Evolutionary conservation across 2,888 invertebrate species (phyloP).

Genomic region (Agonum fuliginosum): DNA sequence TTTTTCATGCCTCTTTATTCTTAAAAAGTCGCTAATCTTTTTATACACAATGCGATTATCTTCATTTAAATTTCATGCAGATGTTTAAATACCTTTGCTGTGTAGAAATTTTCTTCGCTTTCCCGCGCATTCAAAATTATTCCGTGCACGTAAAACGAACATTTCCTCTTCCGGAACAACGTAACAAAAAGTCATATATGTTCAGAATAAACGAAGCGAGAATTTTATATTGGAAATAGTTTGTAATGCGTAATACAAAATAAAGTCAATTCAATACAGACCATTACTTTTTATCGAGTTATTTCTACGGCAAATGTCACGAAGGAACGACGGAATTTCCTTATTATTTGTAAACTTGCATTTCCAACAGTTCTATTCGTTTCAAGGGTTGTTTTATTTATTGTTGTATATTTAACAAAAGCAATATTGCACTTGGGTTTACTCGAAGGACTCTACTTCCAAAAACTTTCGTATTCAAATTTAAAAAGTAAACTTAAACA

Average conservation of each 20-base stretch:
- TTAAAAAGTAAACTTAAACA: too few species aligned
- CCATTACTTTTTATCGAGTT: background rate
- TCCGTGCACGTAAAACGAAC: slow-evolving; percentile 19
- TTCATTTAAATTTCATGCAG: slow-evolving; percentile 9
- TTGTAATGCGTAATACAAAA: background rate
- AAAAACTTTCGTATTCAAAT: too few species aligned
- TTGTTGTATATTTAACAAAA: too few species aligned
- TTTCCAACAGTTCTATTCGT: too few species aligned
- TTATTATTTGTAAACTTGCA: background rate
- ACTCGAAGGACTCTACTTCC: too few species aligned
- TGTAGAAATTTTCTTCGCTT: slow-evolving; percentile 14
- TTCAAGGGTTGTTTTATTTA: too few species aligned
- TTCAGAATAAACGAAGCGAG: slow-evolving; percentile 29
- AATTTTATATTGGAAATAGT: slow-evolving; percentile 33
- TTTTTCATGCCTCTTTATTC: background rate
- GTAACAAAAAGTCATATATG: slow-evolving; percentile 26
- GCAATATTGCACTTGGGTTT: too few species aligned
- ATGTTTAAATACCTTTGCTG: slow-evolving; percentile 19
- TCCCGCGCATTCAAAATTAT: slow-evolving; percentile 6
- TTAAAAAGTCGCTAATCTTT: background rate
- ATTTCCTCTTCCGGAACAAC: slow-evolving; percentile 30
- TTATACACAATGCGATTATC: slow-evolving; percentile 10
- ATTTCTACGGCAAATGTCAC: background rate
- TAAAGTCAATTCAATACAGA: background rate
- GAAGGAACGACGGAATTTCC: background rate